A percentile compares a stretch with the other conserved stretches of the same genome.
These are phyloP conservation scores for Arenaria interpres DNA, from an alignment of 2,113 vertebrate species.

Conservation along the genomic window DNA sequence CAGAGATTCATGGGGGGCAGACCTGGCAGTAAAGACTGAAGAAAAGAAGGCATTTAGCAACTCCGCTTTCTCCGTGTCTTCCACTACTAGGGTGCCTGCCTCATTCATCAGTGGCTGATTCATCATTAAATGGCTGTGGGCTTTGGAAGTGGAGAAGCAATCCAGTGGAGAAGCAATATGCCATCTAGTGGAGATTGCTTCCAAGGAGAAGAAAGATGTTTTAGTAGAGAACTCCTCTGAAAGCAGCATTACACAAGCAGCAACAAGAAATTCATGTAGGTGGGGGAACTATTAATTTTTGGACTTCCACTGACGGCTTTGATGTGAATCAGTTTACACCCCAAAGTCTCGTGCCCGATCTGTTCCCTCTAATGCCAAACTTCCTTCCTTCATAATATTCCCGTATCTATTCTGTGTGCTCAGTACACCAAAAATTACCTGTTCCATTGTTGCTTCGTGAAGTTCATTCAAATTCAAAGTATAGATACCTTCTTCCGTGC, in stretches of 20 bases:
- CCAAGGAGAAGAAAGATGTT: not conserved
- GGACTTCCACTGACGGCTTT: not conserved
- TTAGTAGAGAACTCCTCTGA: not conserved
- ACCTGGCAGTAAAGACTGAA: no score
- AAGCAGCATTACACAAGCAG: not conserved
- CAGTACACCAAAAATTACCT: conserved; percentile 76
- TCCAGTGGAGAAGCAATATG: not conserved
- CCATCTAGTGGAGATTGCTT: conserved; percentile 45
- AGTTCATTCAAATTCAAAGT: conserved; percentile 97
- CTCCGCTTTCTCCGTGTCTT: no score
- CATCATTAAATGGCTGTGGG: not conserved
- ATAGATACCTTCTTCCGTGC: conserved; percentile 97
- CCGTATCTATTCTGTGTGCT: not conserved
- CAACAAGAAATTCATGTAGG: not conserved
- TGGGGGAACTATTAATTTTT: not conserved
- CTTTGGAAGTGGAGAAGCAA: not conserved
- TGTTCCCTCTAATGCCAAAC: not conserved
- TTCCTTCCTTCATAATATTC: not conserved
- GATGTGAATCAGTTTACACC: not conserved
- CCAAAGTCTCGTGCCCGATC: not conserved
- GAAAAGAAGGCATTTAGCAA: no score
- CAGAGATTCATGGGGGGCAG: no score
- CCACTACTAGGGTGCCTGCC: no score
- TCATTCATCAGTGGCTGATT: no score
- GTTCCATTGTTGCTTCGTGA: conserved; percentile 98